Percentiles rank a stretch among this genome's conserved stretches.
Conservation (phyloP, 2,113 vertebrate genomes). For the Cephalopterus ornatus region DNA sequence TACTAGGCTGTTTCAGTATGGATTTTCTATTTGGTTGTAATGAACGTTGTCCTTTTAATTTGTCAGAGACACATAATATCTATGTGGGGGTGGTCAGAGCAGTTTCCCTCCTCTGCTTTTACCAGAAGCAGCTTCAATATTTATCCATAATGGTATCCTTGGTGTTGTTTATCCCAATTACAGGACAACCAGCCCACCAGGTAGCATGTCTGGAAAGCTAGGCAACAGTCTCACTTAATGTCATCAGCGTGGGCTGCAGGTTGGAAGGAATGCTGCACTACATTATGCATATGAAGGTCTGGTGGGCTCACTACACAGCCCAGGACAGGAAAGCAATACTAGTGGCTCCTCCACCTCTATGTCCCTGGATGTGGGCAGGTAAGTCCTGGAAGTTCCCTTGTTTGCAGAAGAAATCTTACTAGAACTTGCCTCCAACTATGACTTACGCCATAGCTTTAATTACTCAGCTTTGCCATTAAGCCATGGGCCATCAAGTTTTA, state of each 20-base stretch:
- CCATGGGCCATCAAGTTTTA: conserved; percentile 66
- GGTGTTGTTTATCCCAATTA: neutral
- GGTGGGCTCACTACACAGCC: neutral
- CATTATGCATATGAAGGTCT: neutral
- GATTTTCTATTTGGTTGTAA: neutral
- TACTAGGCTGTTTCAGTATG: neutral
- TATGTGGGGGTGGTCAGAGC: neutral
- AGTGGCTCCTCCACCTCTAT: neutral
- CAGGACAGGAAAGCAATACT: neutral
- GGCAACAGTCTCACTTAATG: neutral
- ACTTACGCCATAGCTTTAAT: neutral
- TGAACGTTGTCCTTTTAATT: neutral
- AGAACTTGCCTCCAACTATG: conserved; percentile 19
- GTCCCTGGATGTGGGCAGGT: neutral
- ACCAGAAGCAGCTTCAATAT: neutral
- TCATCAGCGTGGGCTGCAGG: neutral
- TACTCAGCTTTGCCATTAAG: conserved; percentile 42
- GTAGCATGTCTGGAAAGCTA: neutral
- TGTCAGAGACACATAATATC: neutral
- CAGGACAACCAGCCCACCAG: neutral
- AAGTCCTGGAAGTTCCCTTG: conserved; percentile 33
- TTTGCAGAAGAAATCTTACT: conserved; percentile 16
- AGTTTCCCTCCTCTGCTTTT: neutral
- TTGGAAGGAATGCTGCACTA: neutral
- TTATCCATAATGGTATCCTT: neutral